phyloP scores from a whole-genome alignment of 1,140 invertebrate genomes.

The Orius laevigatus region DNA sequence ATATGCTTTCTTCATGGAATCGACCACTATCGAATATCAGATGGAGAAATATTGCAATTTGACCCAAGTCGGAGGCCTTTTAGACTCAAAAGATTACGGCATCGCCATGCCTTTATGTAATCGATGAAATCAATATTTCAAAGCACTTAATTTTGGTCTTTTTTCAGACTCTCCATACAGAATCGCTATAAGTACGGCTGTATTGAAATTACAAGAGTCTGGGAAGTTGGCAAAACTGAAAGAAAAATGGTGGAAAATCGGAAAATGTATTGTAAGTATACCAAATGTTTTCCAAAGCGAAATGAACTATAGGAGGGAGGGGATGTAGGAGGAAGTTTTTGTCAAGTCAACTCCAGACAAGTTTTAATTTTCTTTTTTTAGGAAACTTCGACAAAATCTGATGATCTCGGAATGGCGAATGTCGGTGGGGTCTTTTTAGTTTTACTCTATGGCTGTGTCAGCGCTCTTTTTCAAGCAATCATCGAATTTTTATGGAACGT shows the following conservation, averaged over 20 bases:
- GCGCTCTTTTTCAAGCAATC: too few species aligned
- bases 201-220: conserved; percentile 65
- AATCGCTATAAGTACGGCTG: conserved; percentile 50
- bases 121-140: conserved; percentile 14
- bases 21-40: conserved; percentile 60
- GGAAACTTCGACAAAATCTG: too few species aligned
- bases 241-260: conserved; percentile 77
- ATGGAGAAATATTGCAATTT: conserved; percentile 57
- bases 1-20: conserved; percentile 79
- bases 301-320: too few species aligned
- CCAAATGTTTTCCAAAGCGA: too few species aligned
- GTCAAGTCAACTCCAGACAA: too few species aligned
- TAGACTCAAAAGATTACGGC: conserved; percentile 69
- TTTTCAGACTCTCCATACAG: conserved; percentile 51
- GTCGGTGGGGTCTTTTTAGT: too few species aligned
- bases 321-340: too few species aligned
- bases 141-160: neutral
- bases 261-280: too few species aligned
- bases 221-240: conserved; percentile 60
- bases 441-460: too few species aligned
- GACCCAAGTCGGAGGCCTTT: conserved; percentile 52
- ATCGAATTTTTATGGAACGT: too few species aligned
- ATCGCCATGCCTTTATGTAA: conserved; percentile 61
- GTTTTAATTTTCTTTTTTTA: too few species aligned
- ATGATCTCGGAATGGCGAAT: too few species aligned